Evolutionary conservation across 2,113 vertebrate species (phyloP), one percentile per base, ranked within the genome.

Genomic region (Chionis minor): DNA sequence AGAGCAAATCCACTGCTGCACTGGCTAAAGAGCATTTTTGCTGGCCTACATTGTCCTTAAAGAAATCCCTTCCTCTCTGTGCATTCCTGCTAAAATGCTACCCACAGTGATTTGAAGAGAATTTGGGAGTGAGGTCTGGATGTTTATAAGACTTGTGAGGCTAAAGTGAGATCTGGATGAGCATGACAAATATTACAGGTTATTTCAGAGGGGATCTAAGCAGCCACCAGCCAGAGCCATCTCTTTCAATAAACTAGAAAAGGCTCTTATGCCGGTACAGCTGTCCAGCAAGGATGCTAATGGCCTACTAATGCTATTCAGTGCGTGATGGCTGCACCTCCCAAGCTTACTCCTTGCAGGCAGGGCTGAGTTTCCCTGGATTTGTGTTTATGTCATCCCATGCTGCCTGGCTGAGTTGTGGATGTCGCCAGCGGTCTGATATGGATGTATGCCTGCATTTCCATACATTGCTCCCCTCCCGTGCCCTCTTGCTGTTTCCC

Each of bases 371-470:
- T 61, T 73, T 63, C 62, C 32, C 45, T 72, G 65, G 54, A 18
- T 49, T 54, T 78, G 42, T 52, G 21, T 80, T 78, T 40, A 30
- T 71, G 38, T 49, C 66, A 74, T 79, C n/a, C 14, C 6, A 4
- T 17, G 49, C 49, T 66, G 52, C 58, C 63, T 81, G 58, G 32
- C 40, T 42, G 61, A 19, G 10, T 6, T 6, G 27, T 86, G 59
- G 21, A 52, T 45, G 7, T 52, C 67, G 66, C 35, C 47, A 30
- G 38, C 0, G 12, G 28, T 19, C 55, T 12, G 24, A 44, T 40
- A 79, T 0, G 2, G 38, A 13, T 30, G 27, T n/a, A 27, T 1
- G 2, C 42, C 28, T 56, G 28, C 6, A 2, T 83, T 74, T 79
- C 12, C 6, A 12, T 23, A 51, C 49, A 51, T 23, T 13, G 22